Evolutionary conservation across 1,140 invertebrate species (phyloP), one percentile per base, ranked within the genome.

Genomic region (Myzus persicae): DNA sequence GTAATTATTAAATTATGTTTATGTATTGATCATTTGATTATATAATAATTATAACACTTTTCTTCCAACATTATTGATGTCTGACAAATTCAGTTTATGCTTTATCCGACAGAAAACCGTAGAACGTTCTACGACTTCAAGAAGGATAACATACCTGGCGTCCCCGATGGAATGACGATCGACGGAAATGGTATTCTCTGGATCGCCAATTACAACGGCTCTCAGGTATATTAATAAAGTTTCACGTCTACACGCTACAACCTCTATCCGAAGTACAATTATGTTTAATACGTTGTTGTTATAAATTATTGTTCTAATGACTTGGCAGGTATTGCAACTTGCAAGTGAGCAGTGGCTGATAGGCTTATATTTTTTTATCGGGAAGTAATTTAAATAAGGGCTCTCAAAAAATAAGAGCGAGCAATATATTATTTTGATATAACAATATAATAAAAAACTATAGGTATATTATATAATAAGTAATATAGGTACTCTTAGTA

Each of bases 121-220:
- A 94, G 95, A 90, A 94, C 94, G 9, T 94, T 95, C 5, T 95
- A 96, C 93, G 95, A 96, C 94, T 95, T 95, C 38, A 93, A 94
- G 48, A 94, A 94, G 22, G 95, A 96, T 84, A 95, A 95, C 46
- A 91, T 96, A 1, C 84, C 94, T 31, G 96, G 96, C 1, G 94
- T 96, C 38, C 97, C 97, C 0, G 97, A 97, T 94, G 97, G 97
- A 48, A 97, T 97, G 97, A 97, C 97, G 0, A 97, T 97, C 46
- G 97, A 97, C 94, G 95, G 94, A 20, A 94, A 96, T 91, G 97
- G 96, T n/a, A 96, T 97, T 94, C 94, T 97, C 1, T 97, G 97
- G 97, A 95, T 97, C 36, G 96, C 97, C 11, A 94, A 96, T 90
- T 97, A 95, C 94, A 95, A 95, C 44, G 96, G 96, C 18, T 94